These are phyloP conservation scores for Hozukius guyotensis DNA, from an alignment of 2,797 vertebrate genomes.

Conservation along the genomic window DNA sequence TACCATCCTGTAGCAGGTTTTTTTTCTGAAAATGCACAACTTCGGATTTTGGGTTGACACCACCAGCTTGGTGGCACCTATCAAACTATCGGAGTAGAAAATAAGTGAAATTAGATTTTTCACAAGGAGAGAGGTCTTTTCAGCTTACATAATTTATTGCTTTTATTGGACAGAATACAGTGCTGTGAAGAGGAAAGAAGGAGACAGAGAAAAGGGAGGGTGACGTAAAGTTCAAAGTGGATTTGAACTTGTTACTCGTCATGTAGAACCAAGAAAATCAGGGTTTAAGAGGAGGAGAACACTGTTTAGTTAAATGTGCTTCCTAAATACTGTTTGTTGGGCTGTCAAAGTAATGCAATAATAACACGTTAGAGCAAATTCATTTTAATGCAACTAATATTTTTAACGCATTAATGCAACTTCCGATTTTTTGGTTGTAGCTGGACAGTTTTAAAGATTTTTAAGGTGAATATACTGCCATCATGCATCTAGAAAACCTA, in stretches of 20 bases:
- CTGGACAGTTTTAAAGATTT: too few relatives aligned
- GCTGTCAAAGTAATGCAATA: too few relatives aligned
- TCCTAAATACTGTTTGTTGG: conserved; percentile 7
- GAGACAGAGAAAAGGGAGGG: neutral
- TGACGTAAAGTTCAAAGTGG: neutral
- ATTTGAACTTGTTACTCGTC: neutral
- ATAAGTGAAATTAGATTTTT: neutral
- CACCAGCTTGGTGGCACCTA: neutral
- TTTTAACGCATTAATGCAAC: too few relatives aligned
- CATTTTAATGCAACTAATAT: rapidly evolving
- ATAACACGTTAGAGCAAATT: rapidly evolving
- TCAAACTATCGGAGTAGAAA: neutral
- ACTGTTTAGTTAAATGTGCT: neutral
- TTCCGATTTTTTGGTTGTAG: too few relatives aligned
- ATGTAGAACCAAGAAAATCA: neutral
- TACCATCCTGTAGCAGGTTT: conserved; percentile 48
- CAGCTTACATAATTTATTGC: neutral
- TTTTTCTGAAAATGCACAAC: conserved; percentile 21
- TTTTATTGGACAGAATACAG: conserved; percentile 18
- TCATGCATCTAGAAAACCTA: too few relatives aligned
- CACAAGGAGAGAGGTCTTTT: neutral
- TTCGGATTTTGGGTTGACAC: neutral
- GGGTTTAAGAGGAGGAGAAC: neutral
- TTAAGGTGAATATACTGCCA: rapidly evolving
- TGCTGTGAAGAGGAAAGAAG: neutral